phyloP scores from a whole-genome alignment of 2,113 vertebrate genomes.

The Megatriorchis doriae region DNA sequence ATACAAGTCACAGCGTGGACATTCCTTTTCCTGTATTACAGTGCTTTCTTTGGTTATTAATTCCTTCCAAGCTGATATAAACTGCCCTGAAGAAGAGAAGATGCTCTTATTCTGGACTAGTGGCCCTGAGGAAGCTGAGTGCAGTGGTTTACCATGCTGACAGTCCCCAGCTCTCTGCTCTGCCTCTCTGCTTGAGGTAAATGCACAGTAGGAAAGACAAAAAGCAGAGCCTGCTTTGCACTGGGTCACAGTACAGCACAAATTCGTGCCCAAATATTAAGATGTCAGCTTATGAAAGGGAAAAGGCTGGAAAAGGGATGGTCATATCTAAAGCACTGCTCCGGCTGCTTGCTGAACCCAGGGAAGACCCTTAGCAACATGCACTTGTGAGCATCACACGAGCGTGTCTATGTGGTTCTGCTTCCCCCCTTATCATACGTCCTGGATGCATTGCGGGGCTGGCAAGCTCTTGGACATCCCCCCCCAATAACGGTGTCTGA shows the following conservation, averaged over 20 bases:
- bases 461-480: neutral
- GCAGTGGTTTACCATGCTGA: neutral
- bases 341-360: neutral
- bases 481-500: neutral
- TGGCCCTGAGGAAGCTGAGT: neutral
- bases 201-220: neutral
- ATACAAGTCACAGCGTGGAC: neutral
- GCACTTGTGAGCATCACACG: rapidly evolving
- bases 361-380: neutral
- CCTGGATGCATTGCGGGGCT: neutral
- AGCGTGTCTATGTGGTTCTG: neutral
- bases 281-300: neutral
- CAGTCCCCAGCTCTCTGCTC: neutral
- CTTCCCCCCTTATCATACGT: rapidly evolving
- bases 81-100: neutral
- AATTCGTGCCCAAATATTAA: neutral
- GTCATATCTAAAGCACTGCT: neutral
- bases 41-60: neutral
- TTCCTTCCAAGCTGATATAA: neutral
- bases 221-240: neutral
- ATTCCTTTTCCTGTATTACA: neutral
- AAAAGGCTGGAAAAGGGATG: neutral
- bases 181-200: neutral
- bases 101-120: neutral
- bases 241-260: neutral